These are phyloP conservation scores for Drosophila cardini DNA, from an alignment of 1,140 invertebrate species.

Conservation along the genomic window DNA sequence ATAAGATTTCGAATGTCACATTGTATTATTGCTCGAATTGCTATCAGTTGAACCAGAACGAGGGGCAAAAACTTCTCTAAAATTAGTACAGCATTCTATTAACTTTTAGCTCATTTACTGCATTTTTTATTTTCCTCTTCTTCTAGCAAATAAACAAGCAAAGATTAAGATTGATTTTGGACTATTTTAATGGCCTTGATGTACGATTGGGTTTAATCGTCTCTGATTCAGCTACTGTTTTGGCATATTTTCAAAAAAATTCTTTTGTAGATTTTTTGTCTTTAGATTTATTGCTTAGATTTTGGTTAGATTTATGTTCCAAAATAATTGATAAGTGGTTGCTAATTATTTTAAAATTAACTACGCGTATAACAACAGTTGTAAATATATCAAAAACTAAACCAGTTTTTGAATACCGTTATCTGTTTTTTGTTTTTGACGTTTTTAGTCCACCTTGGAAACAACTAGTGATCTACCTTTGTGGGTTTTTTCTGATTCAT, in stretches of 20 bases:
- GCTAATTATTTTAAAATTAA: constrained; percentile 59
- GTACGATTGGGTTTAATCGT: background rate
- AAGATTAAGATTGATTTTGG: constrained; percentile 12
- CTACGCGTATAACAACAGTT: constrained; percentile 15
- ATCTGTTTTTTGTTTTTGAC: background rate
- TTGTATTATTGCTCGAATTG: constrained; percentile 10
- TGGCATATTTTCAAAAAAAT: background rate
- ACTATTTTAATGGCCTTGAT: constrained; percentile 6
- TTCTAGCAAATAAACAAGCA: background rate
- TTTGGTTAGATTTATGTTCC: constrained; percentile 29
- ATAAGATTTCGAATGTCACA: constrained; percentile 67
- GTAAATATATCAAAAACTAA: constrained; percentile 34
- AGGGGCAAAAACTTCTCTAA: background rate
- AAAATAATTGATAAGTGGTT: constrained; percentile 36
- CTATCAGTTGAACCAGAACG: constrained; percentile 26
- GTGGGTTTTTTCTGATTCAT: constrained; percentile 5
- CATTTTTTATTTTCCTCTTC: constrained; percentile 5
- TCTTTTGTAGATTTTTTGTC: background rate
- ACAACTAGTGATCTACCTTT: constrained; percentile 3
- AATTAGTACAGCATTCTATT: constrained; percentile 1
- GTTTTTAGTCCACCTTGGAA: constrained; percentile 11
- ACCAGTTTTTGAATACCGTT: constrained; percentile 2
- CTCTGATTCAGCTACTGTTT: background rate
- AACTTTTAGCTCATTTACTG: constrained; percentile 5
- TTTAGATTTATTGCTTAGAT: constrained; percentile 20